Percentiles rank a stretch among this genome's conserved stretches.
Evolutionary conservation across 1,140 invertebrate genomes (phyloP).

Genomic region (Drosophila suzukii): DNA sequence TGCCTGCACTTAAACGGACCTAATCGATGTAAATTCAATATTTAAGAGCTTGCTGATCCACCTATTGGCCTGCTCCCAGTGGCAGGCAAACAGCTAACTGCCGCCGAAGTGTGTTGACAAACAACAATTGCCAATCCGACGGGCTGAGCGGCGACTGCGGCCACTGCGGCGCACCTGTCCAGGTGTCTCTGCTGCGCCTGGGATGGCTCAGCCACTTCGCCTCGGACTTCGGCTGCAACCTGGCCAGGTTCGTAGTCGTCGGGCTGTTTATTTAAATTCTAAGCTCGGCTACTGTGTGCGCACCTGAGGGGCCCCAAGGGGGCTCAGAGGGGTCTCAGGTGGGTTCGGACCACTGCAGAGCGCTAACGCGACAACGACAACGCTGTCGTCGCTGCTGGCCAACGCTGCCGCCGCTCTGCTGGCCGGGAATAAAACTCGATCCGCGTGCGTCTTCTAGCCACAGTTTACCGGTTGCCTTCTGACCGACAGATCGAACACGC

Average conservation of each 20-base stretch:
- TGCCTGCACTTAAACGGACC: not conserved
- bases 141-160: slow-evolving; percentile 18
- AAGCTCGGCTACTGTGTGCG: slow-evolving; percentile 75
- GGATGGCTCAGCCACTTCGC: slow-evolving; percentile 1
- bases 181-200: slow-evolving; percentile 15
- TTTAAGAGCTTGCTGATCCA: slow-evolving; percentile 15
- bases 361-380: slow-evolving; percentile 48
- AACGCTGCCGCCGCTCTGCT: slow-evolving; percentile 61
- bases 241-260: slow-evolving; percentile 12
- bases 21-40: not conserved
- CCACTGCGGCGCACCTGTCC: slow-evolving; percentile 18
- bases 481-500: slow-evolving; percentile 82
- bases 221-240: slow-evolving; percentile 32
- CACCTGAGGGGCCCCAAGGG: not conserved
- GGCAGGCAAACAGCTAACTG: slow-evolving; percentile 64
- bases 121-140: slow-evolving; percentile 51
- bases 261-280: slow-evolving; percentile 83
- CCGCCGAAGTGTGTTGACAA: slow-evolving; percentile 69
- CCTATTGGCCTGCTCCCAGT: slow-evolving; percentile 14
- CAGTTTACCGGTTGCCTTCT: slow-evolving; percentile 85
- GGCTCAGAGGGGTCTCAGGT: slow-evolving; percentile 3
- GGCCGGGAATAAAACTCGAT: slow-evolving; percentile 85
- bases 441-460: slow-evolving; percentile 83
- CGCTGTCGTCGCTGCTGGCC: slow-evolving; percentile 39
- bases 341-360: slow-evolving; percentile 29